Conservation (phyloP, 2,888 invertebrate genomes). For the Cheilosia variabilis region DNA sequence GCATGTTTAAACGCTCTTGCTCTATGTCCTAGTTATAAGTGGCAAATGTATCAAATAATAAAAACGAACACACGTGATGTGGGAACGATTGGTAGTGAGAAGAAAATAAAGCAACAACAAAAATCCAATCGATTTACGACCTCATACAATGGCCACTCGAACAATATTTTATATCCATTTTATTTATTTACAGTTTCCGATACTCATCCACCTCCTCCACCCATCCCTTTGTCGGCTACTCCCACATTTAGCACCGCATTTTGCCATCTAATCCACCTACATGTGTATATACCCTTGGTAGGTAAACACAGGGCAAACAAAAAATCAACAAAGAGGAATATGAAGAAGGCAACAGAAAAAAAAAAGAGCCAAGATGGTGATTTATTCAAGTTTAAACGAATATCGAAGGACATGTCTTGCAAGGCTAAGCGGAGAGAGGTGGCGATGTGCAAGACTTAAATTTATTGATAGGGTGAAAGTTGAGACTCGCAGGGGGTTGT, state of each 20-base stretch:
- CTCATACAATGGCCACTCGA: conserved; percentile 73
- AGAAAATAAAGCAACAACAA: conserved; percentile 25
- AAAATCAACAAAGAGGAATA: conserved; percentile 27
- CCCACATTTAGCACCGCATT: conserved; percentile 37
- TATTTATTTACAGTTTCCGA: conserved; percentile 75
- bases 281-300: conserved; percentile 22
- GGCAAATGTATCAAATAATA: conserved; percentile 48
- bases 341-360: conserved; percentile 1
- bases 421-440: conserved; percentile 44
- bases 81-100: background rate
- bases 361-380: conserved; percentile 64
- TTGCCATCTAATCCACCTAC: conserved; percentile 25
- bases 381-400: conserved; percentile 75
- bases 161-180: conserved; percentile 75
- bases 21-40: conserved; percentile 50
- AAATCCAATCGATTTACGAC: conserved; percentile 72
- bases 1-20: conserved; percentile 1
- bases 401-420: conserved; percentile 75
- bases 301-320: conserved; percentile 42
- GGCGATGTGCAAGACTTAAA: conserved; percentile 41
- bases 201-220: conserved; percentile 36
- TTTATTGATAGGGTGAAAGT: conserved; percentile 72
- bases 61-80: conserved; percentile 24
- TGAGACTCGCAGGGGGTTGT: conserved; percentile 48
- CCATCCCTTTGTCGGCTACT: background rate